Evolutionary conservation across 2,113 vertebrate genomes (phyloP), one percentile per base, ranked within the genome.

Genomic region (Azemiops feae): DNA sequence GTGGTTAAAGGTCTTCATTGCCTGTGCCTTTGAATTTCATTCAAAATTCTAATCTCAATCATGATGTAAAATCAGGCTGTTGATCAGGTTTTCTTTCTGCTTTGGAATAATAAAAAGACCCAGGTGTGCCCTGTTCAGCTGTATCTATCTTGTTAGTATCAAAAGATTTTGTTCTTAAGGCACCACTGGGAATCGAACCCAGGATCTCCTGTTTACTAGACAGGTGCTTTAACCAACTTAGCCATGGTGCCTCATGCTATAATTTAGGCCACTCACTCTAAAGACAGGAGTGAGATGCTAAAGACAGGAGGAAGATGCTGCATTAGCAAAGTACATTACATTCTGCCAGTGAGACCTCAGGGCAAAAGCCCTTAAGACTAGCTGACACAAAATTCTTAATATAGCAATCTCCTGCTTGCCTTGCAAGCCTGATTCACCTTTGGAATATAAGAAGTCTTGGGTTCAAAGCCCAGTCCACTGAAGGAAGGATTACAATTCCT

Each of bases 191-290:
- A 87, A 45, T 57, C 22, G 43, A 91, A 87, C 43, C 81, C 54
- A 91, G 54, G 43, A 86, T 58, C 91, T 91, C 81, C 25, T 85
- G 43, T 47, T 81, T 91, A 57, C 53, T 86, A 91, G n/a, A 30
- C 60, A 89, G 64, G 64, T 3, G 50, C 52, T 92, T 89, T 92
- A 47, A 43, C 34, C 87, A 89, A 10, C 87, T 81, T 92, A 88
- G 92, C 34, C 91, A 87, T 60, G 43, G 85, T 53, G 45, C 91
- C 85, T 39, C 18, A 34, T 30, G 11, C 0, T 60, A 2, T 1
- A 57, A 4, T 22, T 34, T 2, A 74, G 30, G 60, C 64, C 16
- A 47, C 0, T 45, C 16, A 34, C 54, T 87, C 54, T 55, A 87
- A 45, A 58, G 43, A 27, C 10, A 47, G 47, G 47, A 50, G 47